Evolutionary conservation across 2,113 vertebrate genomes (phyloP).

Genomic region (Aldabrachelys gigantea): DNA sequence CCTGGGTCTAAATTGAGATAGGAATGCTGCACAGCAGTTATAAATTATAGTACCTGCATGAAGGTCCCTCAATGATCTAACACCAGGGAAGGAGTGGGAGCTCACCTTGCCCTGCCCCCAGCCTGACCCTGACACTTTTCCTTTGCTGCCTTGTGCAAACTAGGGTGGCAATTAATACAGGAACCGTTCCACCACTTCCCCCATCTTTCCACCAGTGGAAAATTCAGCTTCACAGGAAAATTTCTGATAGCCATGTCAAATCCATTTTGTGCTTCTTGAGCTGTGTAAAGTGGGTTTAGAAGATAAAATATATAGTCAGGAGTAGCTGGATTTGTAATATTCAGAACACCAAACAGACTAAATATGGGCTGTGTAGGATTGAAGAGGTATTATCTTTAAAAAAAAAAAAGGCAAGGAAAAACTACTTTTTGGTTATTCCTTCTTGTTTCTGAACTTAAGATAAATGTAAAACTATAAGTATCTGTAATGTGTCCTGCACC

Average conservation of each 20-base stretch:
- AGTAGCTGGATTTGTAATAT: neutral
- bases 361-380: neutral
- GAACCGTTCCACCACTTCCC: neutral
- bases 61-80: neutral
- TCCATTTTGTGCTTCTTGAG: neutral
- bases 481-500: accelerated
- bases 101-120: neutral
- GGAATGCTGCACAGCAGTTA: neutral
- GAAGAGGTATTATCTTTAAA: neutral
- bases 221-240: neutral
- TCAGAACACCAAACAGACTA: neutral
- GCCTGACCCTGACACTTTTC: neutral
- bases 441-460: neutral
- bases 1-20: neutral
- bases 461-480: accelerated
- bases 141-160: neutral
- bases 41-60: neutral
- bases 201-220: neutral
- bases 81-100: neutral
- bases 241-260: neutral
- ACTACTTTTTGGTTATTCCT: neutral
- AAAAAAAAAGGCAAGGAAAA: no score
- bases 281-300: neutral
- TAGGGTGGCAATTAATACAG: accelerated
- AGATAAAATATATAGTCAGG: neutral